phyloP scores from a whole-genome alignment of 2,113 vertebrate genomes.

The Paraplagusia blochii region DNA sequence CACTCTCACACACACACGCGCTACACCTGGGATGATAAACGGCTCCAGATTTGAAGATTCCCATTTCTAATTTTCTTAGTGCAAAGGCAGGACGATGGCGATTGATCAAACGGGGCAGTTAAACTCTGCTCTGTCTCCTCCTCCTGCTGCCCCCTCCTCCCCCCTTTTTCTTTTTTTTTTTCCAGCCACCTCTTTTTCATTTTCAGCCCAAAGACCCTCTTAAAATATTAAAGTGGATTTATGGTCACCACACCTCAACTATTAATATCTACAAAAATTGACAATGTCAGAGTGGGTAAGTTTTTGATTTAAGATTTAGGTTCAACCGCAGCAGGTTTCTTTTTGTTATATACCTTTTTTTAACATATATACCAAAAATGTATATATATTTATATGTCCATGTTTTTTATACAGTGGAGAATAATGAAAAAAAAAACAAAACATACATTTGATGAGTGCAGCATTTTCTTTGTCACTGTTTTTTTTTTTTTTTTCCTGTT shows the following conservation, averaged over 20 bases:
- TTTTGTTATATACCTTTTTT: no score
- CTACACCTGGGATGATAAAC: conserved; percentile 73
- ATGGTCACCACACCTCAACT: conserved; percentile 74
- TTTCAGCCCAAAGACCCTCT: conserved; percentile 71
- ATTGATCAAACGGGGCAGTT: conserved; percentile 79
- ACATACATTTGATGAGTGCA: no score
- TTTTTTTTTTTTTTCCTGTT: no score
- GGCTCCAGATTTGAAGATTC: conserved; percentile 77
- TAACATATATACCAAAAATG: no score
- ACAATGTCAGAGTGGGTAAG: conserved; percentile 37
- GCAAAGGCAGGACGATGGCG: conserved; percentile 74
- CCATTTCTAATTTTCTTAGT: conserved; percentile 81
- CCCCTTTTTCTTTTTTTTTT: conserved; percentile 13
- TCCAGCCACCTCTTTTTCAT: conserved; percentile 15
- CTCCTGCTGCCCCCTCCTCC: conserved; percentile 22
- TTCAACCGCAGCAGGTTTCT: no score
- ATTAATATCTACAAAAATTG: conserved; percentile 76
- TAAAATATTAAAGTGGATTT: conserved; percentile 83
- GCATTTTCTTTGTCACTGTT: no score
- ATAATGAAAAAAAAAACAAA: no score
- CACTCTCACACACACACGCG: conserved; percentile 28
- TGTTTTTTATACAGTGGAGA: no score
- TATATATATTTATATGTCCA: no score
- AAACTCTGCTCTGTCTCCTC: conserved; percentile 46
- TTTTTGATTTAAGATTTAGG: no score